Conservation (phyloP, 2,797 vertebrate species). For the Florisuga fusca region DNA sequence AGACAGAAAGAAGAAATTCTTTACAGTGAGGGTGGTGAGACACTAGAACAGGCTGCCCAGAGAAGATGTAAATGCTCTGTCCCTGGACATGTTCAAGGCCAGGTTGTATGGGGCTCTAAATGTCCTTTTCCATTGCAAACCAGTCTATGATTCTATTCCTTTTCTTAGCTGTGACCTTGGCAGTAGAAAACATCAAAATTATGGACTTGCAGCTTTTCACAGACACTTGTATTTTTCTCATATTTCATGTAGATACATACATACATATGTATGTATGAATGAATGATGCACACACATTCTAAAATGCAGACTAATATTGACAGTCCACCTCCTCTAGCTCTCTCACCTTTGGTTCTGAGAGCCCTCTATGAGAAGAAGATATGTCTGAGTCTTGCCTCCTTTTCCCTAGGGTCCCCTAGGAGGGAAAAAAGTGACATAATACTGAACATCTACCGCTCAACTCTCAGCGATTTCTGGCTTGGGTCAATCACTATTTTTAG, state of each 20-base stretch:
- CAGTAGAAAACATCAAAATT: background rate
- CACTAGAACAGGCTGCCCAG: background rate
- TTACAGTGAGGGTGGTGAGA: rapidly evolving
- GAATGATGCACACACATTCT: background rate
- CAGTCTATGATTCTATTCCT: background rate
- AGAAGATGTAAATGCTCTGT: rapidly evolving
- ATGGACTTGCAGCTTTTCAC: background rate
- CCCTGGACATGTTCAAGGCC: background rate
- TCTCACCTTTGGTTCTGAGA: background rate
- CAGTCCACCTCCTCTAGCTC: background rate
- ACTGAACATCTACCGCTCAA: background rate
- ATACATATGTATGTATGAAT: background rate
- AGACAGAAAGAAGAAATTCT: background rate
- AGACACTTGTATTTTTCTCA: background rate
- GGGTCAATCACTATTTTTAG: background rate
- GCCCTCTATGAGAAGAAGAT: background rate
- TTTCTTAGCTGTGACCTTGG: background rate
- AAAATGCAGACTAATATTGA: background rate
- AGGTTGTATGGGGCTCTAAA: background rate
- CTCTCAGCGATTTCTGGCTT: rapidly evolving
- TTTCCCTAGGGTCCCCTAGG: background rate
- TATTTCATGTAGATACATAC: background rate
- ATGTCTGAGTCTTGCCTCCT: background rate
- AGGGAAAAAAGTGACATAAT: background rate
- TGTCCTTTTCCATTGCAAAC: background rate